Percentiles rank a stretch among this genome's conserved stretches.
Conservation (phyloP, 2,797 vertebrate species). For the Phyllotis vaccarum region DNA sequence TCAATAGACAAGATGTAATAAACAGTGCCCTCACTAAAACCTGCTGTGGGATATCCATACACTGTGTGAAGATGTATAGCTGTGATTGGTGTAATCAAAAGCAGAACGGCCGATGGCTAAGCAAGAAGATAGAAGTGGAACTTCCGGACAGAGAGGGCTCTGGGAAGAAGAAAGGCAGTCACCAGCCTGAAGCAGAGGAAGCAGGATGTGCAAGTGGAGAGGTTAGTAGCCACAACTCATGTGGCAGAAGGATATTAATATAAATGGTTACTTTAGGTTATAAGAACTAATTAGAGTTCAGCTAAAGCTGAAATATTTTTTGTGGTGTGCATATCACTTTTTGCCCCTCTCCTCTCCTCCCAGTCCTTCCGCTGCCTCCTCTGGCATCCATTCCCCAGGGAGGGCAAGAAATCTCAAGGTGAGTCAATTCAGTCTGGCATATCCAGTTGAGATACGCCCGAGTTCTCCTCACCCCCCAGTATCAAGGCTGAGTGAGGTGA, state of each 20-base stretch:
- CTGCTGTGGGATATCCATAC: neutral
- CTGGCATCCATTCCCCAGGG: too few species aligned
- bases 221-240: neutral
- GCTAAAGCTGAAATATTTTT: too few species aligned
- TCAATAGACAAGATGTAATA: neutral
- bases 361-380: too few species aligned
- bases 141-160: neutral
- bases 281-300: neutral
- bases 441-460: too few species aligned
- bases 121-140: neutral
- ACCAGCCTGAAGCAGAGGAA: neutral
- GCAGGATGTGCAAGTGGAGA: neutral
- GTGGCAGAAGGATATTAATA: neutral
- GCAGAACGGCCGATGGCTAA: neutral
- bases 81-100: neutral
- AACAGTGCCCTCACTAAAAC: neutral
- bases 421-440: too few species aligned
- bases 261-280: neutral
- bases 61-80: neutral
- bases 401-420: too few species aligned
- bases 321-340: too few species aligned
- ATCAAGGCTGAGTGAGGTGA: too few species aligned
- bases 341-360: too few species aligned
- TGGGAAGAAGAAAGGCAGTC: neutral
- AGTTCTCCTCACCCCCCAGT: too few species aligned